A percentile compares a stretch with the other conserved stretches of the same genome.
Evolutionary conservation across 2,797 vertebrate genomes (phyloP).

Genomic region (Vespertilio murinus): DNA sequence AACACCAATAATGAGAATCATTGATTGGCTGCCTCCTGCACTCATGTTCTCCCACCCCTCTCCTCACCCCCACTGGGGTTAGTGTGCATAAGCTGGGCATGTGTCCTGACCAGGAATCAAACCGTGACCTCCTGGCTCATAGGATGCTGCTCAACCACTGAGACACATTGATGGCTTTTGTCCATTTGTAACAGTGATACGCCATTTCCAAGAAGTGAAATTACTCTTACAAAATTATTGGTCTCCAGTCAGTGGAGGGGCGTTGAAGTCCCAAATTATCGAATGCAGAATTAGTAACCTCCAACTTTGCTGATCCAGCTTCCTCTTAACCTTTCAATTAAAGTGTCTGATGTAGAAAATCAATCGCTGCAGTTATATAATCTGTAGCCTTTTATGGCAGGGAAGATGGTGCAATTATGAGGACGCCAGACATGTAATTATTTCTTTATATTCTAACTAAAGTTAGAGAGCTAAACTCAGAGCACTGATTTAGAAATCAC

Average conservation of each 20-base stretch:
- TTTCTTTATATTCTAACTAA: slow-evolving; percentile 70
- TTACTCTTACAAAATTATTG: slow-evolving; percentile 38
- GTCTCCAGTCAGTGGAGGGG: background rate
- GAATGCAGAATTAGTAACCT: slow-evolving; percentile 61
- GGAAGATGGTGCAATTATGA: slow-evolving; percentile 64
- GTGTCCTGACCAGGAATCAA: no score
- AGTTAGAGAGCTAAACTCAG: slow-evolving; percentile 70
- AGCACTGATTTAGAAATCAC: slow-evolving; percentile 47
- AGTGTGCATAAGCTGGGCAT: no score
- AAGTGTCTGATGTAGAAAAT: slow-evolving; percentile 69
- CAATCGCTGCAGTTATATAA: slow-evolving; percentile 66
- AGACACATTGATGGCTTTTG: background rate
- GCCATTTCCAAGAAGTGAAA: slow-evolving; percentile 3
- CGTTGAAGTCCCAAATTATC: slow-evolving; percentile 39
- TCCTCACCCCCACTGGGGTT: no score
- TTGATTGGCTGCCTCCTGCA: no score
- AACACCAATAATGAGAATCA: no score
- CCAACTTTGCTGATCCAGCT: slow-evolving; percentile 55
- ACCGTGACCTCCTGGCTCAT: no score
- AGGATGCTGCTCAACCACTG: no score
- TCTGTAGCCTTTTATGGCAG: slow-evolving; percentile 61
- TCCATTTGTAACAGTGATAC: background rate
- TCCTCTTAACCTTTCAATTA: slow-evolving; percentile 72
- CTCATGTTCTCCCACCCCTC: no score
- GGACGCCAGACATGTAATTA: slow-evolving; percentile 67